These are phyloP conservation scores for Melinaea menophilus DNA, from an alignment of 2,888 invertebrate genomes.

Conservation along the genomic window DNA sequence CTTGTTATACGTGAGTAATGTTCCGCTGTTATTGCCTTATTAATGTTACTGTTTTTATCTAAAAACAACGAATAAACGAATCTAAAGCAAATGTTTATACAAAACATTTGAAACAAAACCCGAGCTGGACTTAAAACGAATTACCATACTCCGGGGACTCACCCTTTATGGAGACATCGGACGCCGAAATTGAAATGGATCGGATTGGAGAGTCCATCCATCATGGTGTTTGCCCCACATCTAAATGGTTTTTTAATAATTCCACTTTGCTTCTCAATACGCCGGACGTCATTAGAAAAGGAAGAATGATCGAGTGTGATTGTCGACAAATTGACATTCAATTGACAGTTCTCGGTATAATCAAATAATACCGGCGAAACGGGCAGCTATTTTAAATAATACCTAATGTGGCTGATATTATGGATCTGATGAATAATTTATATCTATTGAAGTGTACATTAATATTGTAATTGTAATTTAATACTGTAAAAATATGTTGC, in stretches of 20 bases:
- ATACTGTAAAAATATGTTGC: no score
- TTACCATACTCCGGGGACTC: slow-evolving; percentile 64
- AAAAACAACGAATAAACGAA: slow-evolving; percentile 7
- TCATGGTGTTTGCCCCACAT: slow-evolving; percentile 65
- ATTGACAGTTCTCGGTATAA: slow-evolving; percentile 66
- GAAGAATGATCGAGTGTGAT: slow-evolving; percentile 61
- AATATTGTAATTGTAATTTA: neutral
- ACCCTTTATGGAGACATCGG: slow-evolving; percentile 63
- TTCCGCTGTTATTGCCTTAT: slow-evolving; percentile 62
- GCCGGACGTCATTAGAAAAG: slow-evolving; percentile 59
- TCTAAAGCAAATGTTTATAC: slow-evolving; percentile 25
- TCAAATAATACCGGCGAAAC: slow-evolving; percentile 55
- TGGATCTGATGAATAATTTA: slow-evolving; percentile 4
- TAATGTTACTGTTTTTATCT: slow-evolving; percentile 43
- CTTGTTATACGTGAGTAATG: slow-evolving; percentile 70
- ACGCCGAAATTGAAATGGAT: slow-evolving; percentile 74
- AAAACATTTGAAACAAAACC: slow-evolving; percentile 38
- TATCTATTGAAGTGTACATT: neutral
- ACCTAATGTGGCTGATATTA: neutral
- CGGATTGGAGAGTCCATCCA: slow-evolving; percentile 72
- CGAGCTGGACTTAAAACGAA: slow-evolving; percentile 53
- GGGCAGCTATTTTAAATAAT: neutral
- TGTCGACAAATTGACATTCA: slow-evolving; percentile 68
- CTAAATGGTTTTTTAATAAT: slow-evolving; percentile 77
- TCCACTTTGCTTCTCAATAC: slow-evolving; percentile 57